Conservation (phyloP, 2,797 vertebrate species). For the Chlorospingus semifuscus region DNA sequence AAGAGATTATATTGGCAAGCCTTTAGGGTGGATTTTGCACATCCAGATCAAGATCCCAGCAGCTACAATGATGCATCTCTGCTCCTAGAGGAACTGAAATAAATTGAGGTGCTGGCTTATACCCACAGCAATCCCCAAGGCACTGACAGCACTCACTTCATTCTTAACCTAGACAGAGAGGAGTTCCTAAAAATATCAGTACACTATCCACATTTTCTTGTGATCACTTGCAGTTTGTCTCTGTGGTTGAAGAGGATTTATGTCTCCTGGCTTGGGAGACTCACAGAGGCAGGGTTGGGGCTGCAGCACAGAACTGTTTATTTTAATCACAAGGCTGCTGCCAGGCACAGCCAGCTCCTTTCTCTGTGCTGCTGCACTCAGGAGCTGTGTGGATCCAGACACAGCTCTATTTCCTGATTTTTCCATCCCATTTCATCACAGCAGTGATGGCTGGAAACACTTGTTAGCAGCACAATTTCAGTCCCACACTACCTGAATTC, state of each 20-base stretch:
- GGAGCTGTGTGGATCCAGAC: background rate
- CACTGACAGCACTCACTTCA: background rate
- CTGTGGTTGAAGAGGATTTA: background rate
- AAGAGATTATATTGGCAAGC: background rate
- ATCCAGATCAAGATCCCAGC: background rate
- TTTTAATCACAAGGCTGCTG: background rate
- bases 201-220: background rate
- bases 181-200: background rate
- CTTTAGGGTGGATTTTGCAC: background rate
- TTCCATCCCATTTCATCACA: background rate
- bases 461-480: constrained; percentile 31
- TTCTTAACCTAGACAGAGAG: background rate
- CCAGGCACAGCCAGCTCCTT: background rate
- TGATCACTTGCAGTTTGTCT: background rate
- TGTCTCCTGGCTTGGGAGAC: background rate
- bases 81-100: background rate
- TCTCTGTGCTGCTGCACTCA: background rate
- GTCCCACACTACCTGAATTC: constrained; percentile 2
- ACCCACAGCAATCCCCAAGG: background rate
- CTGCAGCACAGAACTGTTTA: background rate
- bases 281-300: background rate
- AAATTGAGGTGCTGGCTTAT: background rate
- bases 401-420: constrained; percentile 18
- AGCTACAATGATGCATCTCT: background rate
- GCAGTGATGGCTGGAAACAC: background rate